Base-by-base conservation (phyloP, 2,113 vertebrate genomes). In the Zootoca vivipara region DNA sequence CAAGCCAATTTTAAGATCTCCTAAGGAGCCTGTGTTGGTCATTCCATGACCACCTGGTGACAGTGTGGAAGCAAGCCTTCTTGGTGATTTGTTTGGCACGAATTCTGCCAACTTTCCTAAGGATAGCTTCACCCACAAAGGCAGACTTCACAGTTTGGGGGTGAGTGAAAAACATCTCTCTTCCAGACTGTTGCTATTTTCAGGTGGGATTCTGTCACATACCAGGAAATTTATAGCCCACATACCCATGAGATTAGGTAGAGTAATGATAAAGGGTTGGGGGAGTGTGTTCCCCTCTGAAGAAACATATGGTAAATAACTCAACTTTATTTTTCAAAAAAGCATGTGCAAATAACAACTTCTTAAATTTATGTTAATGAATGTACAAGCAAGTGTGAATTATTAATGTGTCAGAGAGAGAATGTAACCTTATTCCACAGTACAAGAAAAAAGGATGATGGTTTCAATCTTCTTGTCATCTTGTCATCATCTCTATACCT, bases 301-400 rank as follows among this genome's bases (percentile, higher is more conserved):
- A 52, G 64, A 79, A 70, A 35, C 24, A 86, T 62, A 86, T 8
- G n/a, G 52, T 78, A 15, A 83, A 12, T 77, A 83, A 69, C 33
- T 81, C 18, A 74, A 52, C 46, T 52, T 52, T 52, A 9, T 52
- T 52, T 52, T 12, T 1, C 2, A 52, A 52, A 42, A 52, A 10
- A 82, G 67, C 58, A 75, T 70, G 65, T 79, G 77, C 33, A 46
- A 85, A 85, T 78, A 73, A 38, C 16, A 78, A n/a, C 22, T 74
- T 64, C 74, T 38, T 42, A 22, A 80, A 22, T 28, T 56, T 70
- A 79, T 79, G 69, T 85, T 80, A 84, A 85, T 81, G 88, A 85
- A 35, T 64, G 13, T 64, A 42, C 42, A 73, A 3, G 0, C 1
- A 7, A 90, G 83, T 86, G n/a, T 83, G 69, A 86, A 78, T 70